Conservation (phyloP, 2,888 invertebrate species). For the Oxyscelio sp. region DNA sequence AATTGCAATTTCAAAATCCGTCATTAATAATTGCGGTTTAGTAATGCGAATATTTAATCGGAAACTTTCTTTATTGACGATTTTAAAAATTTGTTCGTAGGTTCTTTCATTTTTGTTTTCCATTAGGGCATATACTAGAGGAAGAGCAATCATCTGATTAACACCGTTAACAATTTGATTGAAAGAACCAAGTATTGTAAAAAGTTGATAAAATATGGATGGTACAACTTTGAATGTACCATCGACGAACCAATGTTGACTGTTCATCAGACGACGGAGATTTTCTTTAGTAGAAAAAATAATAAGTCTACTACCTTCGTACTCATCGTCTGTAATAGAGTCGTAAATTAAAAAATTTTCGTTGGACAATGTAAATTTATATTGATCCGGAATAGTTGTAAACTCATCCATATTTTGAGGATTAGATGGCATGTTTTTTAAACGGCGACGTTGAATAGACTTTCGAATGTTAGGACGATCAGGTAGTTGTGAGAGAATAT, state of each 20-base stretch:
- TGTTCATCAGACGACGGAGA: conserved; percentile 11
- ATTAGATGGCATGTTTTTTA: conserved; percentile 31
- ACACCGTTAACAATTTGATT: not conserved
- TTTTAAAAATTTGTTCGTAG: conserved; percentile 19
- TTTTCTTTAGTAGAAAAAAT: conserved; percentile 27
- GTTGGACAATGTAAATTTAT: not conserved
- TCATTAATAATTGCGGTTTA: too few relatives aligned
- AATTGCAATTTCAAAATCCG: too few relatives aligned
- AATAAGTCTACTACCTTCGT: conserved; percentile 14
- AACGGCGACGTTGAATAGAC: not conserved
- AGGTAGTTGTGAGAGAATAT: conserved; percentile 10
- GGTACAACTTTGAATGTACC: conserved; percentile 28
- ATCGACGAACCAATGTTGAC: conserved; percentile 28
- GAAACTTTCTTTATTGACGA: conserved; percentile 17
- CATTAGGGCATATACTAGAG: conserved; percentile 16
- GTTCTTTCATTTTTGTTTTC: conserved; percentile 13
- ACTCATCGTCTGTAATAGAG: not conserved
- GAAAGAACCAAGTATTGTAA: conserved; percentile 2
- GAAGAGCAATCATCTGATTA: conserved; percentile 14
- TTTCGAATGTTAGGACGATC: conserved; percentile 15
- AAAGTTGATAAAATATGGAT: conserved; percentile 11
- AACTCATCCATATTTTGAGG: conserved; percentile 7
- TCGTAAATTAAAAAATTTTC: conserved; percentile 22
- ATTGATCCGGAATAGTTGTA: not conserved
- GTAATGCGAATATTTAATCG: too few relatives aligned